Percentiles rank a stretch among this genome's conserved stretches.
Conservation (phyloP, 2,888 invertebrate species). For the Rhaphigaster nebulosa region DNA sequence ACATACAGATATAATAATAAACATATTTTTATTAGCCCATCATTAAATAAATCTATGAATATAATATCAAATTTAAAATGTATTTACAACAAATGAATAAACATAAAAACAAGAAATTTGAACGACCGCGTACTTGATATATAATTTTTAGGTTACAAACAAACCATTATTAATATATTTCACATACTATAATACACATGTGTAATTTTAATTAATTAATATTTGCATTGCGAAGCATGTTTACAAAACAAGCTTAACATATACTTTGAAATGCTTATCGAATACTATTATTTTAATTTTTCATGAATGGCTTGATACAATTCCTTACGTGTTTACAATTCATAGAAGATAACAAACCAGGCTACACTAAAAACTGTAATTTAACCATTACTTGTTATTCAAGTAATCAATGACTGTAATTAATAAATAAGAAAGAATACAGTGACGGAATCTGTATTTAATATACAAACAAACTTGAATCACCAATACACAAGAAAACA, state of each 20-base stretch:
- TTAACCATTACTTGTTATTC: neutral
- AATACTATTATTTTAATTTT: neutral
- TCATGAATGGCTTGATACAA: constrained; percentile 21
- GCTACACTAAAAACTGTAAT: neutral
- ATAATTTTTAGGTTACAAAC: constrained; percentile 10
- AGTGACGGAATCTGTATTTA: neutral
- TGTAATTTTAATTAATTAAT: neutral
- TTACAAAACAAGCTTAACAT: constrained; percentile 26
- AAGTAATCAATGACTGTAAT: neutral
- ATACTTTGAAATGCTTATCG: neutral
- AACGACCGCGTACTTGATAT: constrained; percentile 19
- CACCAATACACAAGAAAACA: constrained; percentile 35
- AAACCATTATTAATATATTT: constrained; percentile 40
- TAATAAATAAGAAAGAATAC: constrained; percentile 39
- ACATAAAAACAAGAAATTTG: constrained; percentile 42
- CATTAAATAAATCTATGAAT: constrained; percentile 50
- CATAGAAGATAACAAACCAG: neutral
- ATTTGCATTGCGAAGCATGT: neutral
- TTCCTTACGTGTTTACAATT: neutral
- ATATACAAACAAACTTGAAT: constrained; percentile 23
- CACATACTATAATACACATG: constrained; percentile 43
- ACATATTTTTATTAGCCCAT: constrained; percentile 50
- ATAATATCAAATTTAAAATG: constrained; percentile 44
- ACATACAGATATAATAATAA: constrained; percentile 9
- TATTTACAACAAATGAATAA: constrained; percentile 48